Evolutionary conservation across 2,797 vertebrate genomes (phyloP).

Genomic region (Ctenopoma multispine): DNA sequence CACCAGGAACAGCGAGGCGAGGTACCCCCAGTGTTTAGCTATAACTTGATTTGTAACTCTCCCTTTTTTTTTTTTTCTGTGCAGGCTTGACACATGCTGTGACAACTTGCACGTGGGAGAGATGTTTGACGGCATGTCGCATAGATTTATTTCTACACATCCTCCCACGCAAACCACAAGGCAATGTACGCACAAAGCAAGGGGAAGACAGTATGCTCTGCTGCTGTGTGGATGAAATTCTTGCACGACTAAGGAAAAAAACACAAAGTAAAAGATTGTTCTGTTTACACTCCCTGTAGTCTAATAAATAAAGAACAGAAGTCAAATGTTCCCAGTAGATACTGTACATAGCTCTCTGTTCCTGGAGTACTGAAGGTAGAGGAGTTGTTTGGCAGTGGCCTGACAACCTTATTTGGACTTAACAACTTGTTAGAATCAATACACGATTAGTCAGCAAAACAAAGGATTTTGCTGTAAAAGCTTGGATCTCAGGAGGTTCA

Average conservation of each 20-base stretch:
- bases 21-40: conserved; percentile 27
- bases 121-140: conserved; percentile 47
- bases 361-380: conserved; percentile 55
- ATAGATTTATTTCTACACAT: conserved; percentile 47
- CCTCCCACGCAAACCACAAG: conserved; percentile 56
- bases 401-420: conserved; percentile 76
- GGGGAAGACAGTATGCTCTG: conserved; percentile 29
- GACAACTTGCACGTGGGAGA: conserved; percentile 55
- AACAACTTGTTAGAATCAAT: conserved; percentile 82
- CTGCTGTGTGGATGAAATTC: conserved; percentile 28
- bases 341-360: conserved; percentile 28
- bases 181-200: conserved; percentile 38
- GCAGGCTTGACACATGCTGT: conserved; percentile 38
- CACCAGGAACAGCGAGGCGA: conserved; percentile 35
- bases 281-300: conserved; percentile 11
- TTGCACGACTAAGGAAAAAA: conserved; percentile 21
- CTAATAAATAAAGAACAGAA: conserved; percentile 40
- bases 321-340: conserved; percentile 20
- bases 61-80: conserved; percentile 35
- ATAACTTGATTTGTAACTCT: conserved; percentile 45
- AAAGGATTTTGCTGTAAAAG: conserved; percentile 84
- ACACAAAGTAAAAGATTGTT: conserved; percentile 20
- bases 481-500: conserved; percentile 70
- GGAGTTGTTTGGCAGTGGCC: conserved; percentile 67
- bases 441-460: conserved; percentile 85